Base-by-base conservation (phyloP, 2,113 vertebrate genomes). In the Passer domesticus region DNA sequence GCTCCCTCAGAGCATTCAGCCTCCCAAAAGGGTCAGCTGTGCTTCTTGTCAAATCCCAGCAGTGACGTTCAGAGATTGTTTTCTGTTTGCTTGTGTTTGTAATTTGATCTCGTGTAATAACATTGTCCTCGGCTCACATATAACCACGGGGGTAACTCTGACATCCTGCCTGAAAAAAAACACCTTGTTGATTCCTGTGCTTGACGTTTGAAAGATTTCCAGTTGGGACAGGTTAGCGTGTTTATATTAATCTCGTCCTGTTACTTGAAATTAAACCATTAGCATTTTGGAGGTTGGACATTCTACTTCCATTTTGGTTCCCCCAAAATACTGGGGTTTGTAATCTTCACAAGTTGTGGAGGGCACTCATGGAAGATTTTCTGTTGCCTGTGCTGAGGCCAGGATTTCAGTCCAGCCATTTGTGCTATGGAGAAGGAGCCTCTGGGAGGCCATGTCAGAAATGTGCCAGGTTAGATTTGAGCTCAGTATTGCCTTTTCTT, bases 91-190 rank as follows among this genome's bases (percentile, higher is more conserved):
- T 96, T 69, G 73, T 92, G 92, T 95, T 95, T 92, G 95, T 94
- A 94, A 95, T 77, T 53, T 72, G 92, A 93, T 89, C 82, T 64
- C 69, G 1, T 77, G 85, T 90, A 93, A 74, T 83, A 94, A 95
- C 93, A 95, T 95, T 97, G 96, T 96, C 96, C 96, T 95, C 72
- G 6, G 72, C 91, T 97, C 95, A 95, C 95, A 75, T n/a, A 43
- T 16, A 90, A 91, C 69, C 76, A 91, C 47, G 11, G 90, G 83
- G 90, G 62, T 77, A 95, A 72, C 93, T 95, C 83, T 91, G 94
- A 97, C 79, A 95, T 96, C 95, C 93, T 97, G 95, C 15, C 79
- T 86, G 67, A 90, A 93, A 92, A 83, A 93, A 73, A 64, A 1
- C 6, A 15, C 19, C 81, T 73, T 89, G 85, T 94, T 94, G 93